phyloP scores from a whole-genome alignment of 2,113 vertebrate genomes.

The Lophura nycthemera region DNA sequence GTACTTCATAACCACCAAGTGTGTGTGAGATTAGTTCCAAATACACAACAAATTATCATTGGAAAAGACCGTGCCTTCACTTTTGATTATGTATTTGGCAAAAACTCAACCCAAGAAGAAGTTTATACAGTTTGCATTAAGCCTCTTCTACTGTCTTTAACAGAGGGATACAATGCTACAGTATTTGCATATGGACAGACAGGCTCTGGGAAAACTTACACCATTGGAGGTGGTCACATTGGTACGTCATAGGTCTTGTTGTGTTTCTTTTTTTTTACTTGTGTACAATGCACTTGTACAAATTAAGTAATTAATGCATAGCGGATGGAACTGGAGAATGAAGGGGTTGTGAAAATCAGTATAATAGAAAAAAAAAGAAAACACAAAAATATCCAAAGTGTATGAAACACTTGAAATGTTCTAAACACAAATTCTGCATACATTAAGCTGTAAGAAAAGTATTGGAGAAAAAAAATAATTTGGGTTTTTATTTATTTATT shows the following conservation, averaged over 20 bases:
- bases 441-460: background rate
- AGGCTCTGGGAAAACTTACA: conserved; percentile 93
- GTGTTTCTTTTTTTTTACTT: background rate
- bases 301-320: background rate
- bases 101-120: conserved; percentile 84
- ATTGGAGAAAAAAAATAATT: background rate
- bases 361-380: background rate
- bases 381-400: background rate
- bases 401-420: background rate
- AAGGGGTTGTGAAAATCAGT: background rate
- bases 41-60: conserved; percentile 83
- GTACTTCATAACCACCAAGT: conserved; percentile 85
- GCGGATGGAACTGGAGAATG: background rate
- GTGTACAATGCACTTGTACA: background rate
- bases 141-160: conserved; percentile 83
- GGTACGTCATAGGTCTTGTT: conserved; percentile 77
- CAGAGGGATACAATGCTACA: conserved; percentile 89
- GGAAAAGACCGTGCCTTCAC: conserved; percentile 85
- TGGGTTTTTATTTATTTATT: background rate
- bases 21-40: conserved; percentile 85
- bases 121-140: conserved; percentile 87
- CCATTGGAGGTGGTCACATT: conserved; percentile 82
- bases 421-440: background rate
- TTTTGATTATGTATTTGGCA: conserved; percentile 91
- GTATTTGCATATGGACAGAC: conserved; percentile 95